Base-by-base conservation (phyloP, 2,113 vertebrate genomes). In the Garra rufa region DNA sequence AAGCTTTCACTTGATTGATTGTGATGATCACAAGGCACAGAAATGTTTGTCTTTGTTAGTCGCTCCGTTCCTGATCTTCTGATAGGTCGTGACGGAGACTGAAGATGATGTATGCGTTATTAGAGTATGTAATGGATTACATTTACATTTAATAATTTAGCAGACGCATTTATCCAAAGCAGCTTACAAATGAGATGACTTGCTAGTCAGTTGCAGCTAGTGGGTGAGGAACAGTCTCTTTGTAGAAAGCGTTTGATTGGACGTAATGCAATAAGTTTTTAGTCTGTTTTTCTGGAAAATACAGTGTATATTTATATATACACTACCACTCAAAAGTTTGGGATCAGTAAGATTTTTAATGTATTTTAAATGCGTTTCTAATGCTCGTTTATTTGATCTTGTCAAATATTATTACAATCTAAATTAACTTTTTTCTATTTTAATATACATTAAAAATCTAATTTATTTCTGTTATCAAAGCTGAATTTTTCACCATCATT, bases 31-130 rank as follows among this genome's bases (percentile, higher is more conserved):
- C 10, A 41, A 24, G 11, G 34, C 38, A 15, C 38, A 63, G 76
- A 28, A 43, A 63, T 61, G 17, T 78, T 63, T 41, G 76, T 78
- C 21, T 78, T 63, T 15, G 76, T 78, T 44, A 44, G 76, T 78
- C 4, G 1, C 55, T 78, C 57, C n/a, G 6, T 78, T 78, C n/a
- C n/a, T 17, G n/a, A 63, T 78, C 28, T 48, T 80, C 10, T 14
- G 59, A 48, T 26, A 44, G 57, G 38, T 63, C 9, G 13, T 44
- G 26, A 65, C 30, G 59, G 44, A 67, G 78, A 67, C 21, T 80
- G 78, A 80, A 67, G 57, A 67, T 67, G 26, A 28, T 80, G 43
- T 19, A 65, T 67, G 57, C 26, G 9, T 26, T 67, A 28, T 30
- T 63, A 21, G 9, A 80, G 41, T 21, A 67, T 80, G 57, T 44